These are phyloP conservation scores for Caerostris extrusa DNA, from an alignment of 1,140 invertebrate genomes.

Conservation along the genomic window DNA sequence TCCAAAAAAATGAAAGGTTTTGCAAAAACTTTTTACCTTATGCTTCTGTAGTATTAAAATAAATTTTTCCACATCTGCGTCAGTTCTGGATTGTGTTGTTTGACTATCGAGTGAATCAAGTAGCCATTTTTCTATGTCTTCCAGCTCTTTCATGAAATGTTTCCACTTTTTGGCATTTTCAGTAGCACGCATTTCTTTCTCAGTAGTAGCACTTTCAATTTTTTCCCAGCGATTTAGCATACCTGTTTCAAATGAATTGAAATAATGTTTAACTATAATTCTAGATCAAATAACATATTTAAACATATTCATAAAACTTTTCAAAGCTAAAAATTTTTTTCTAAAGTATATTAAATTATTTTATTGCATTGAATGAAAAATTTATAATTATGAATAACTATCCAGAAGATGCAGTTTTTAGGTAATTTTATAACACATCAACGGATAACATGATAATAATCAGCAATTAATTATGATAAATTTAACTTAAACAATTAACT, in stretches of 20 bases:
- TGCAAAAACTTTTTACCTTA: constrained; percentile 44
- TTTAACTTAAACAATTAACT: too few relatives aligned
- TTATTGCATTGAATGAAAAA: too few relatives aligned
- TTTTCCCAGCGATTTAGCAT: constrained; percentile 73
- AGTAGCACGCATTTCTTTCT: constrained; percentile 55
- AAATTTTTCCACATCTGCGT: constrained; percentile 51
- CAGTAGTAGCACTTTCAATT: constrained; percentile 53
- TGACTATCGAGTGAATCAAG: constrained; percentile 5
- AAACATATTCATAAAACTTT: too few relatives aligned
- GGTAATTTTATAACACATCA: too few relatives aligned
- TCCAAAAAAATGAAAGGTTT: neutral
- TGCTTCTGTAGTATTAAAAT: constrained; percentile 50
- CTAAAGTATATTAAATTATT: too few relatives aligned
- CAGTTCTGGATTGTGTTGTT: neutral
- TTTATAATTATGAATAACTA: too few relatives aligned
- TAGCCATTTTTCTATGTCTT: constrained; percentile 70
- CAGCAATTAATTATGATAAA: too few relatives aligned
- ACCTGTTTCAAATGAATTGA: neutral
- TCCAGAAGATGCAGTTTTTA: too few relatives aligned
- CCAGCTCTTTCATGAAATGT: constrained; percentile 56
- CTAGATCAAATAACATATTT: too few relatives aligned
- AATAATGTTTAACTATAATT: too few relatives aligned
- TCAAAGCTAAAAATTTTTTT: neutral
- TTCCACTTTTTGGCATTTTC: constrained; percentile 62
- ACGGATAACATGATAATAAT: too few relatives aligned